Conservation (phyloP, 2,797 vertebrate genomes). For the Hydrocynus forskahlii region DNA sequence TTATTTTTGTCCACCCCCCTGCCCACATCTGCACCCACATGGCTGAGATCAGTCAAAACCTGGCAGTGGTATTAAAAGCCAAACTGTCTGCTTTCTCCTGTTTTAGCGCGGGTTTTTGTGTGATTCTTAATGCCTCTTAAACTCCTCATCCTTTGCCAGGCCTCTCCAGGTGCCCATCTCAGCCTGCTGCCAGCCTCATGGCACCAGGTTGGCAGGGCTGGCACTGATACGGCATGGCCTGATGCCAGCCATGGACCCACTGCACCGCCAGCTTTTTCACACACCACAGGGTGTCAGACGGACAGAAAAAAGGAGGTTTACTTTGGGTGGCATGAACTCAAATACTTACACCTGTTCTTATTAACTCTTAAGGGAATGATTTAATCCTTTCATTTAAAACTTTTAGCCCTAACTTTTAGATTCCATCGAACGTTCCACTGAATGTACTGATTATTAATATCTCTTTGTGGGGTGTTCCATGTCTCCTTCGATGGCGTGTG, state of each 20-base stretch:
- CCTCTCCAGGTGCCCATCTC: constrained; percentile 62
- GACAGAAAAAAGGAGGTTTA: background rate
- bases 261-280: background rate
- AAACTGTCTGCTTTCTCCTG: constrained; percentile 54
- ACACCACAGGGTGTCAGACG: constrained; percentile 10
- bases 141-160: constrained; percentile 57
- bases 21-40: background rate
- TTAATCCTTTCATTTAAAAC: too few relatives aligned
- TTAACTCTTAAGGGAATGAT: too few relatives aligned
- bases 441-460: too few relatives aligned
- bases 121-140: constrained; percentile 56
- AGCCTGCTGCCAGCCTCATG: constrained; percentile 68
- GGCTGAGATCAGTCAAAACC: background rate
- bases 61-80: constrained; percentile 63
- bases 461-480: too few relatives aligned
- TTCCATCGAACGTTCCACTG: too few relatives aligned
- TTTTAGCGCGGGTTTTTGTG: constrained; percentile 37
- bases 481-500: too few relatives aligned
- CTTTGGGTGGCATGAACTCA: too few relatives aligned
- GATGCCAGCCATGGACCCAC: constrained; percentile 26
- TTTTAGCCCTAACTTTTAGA: too few relatives aligned
- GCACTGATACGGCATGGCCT: constrained; percentile 44
- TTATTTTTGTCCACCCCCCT: too few relatives aligned
- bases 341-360: too few relatives aligned
- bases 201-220: constrained; percentile 62